A percentile compares a stretch with the other conserved stretches of the same genome.
These are phyloP conservation scores for Thinocorus orbignyianus DNA, from an alignment of 2,113 vertebrate species.

Conservation along the genomic window DNA sequence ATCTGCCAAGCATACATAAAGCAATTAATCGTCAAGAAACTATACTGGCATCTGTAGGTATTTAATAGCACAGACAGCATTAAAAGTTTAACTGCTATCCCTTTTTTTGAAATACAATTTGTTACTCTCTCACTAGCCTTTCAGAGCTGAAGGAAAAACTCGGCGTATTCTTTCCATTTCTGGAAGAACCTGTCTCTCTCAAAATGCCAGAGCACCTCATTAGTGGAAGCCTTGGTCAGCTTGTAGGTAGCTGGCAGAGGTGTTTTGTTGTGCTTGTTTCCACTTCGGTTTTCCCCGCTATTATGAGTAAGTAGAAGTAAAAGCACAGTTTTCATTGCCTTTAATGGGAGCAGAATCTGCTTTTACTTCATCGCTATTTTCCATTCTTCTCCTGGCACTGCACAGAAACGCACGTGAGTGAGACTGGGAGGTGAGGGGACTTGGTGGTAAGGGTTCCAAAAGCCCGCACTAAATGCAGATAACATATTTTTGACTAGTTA, in stretches of 20 bases:
- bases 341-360: conserved; percentile 42
- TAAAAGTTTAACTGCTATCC: conserved; percentile 35
- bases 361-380: conserved; percentile 51
- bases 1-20: conserved; percentile 32
- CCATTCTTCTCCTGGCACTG: conserved; percentile 21
- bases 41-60: neutral
- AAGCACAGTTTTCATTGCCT: conserved; percentile 47
- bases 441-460: neutral
- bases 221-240: conserved; percentile 39
- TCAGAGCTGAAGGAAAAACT: conserved; percentile 51
- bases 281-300: conserved; percentile 20
- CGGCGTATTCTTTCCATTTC: conserved; percentile 21
- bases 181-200: conserved; percentile 40
- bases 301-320: conserved; percentile 45
- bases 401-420: conserved; percentile 1
- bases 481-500: conserved; percentile 19
- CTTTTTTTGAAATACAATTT: conserved; percentile 63
- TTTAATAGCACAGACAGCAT: conserved; percentile 33
- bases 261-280: conserved; percentile 64
- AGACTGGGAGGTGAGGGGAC: neutral
- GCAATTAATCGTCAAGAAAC: conserved; percentile 34
- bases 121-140: conserved; percentile 44
- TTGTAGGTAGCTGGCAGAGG: conserved; percentile 40
- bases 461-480: conserved; percentile 16
- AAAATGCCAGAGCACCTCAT: conserved; percentile 55